phyloP scores from a whole-genome alignment of 2,888 invertebrate genomes.

The Antheraea assamensis region DNA sequence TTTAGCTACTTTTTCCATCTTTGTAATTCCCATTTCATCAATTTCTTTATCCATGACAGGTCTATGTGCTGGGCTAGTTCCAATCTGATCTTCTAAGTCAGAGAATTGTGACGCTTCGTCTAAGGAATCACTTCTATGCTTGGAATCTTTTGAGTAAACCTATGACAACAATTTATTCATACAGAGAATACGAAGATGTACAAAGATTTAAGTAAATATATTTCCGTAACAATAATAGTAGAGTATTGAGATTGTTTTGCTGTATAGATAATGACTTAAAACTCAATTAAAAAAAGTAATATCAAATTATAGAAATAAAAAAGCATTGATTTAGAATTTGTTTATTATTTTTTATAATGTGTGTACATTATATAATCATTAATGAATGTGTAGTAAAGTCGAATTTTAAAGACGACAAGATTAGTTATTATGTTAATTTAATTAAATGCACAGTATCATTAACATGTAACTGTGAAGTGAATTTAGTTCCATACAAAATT shows the following conservation, averaged over 20 bases:
- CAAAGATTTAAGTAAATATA: neutral
- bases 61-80: constrained; percentile 67
- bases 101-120: constrained; percentile 79
- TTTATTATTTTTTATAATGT: too few species aligned
- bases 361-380: too few species aligned
- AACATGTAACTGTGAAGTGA: too few species aligned
- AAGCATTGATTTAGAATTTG: too few species aligned
- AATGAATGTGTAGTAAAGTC: too few species aligned
- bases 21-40: constrained; percentile 35
- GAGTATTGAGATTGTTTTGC: neutral
- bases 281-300: neutral
- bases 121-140: constrained; percentile 76
- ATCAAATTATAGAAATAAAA: neutral
- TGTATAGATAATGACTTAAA: neutral
- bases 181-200: neutral
- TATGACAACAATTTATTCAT: constrained; percentile 32
- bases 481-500: too few species aligned
- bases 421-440: too few species aligned
- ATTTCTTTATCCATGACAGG: constrained; percentile 48
- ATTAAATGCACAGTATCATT: too few species aligned
- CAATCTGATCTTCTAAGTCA: constrained; percentile 75
- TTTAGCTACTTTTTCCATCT: constrained; percentile 45
- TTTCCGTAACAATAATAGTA: neutral
- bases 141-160: constrained; percentile 74
- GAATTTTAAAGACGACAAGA: too few species aligned